These are phyloP conservation scores for Baryphthengus martii DNA, from an alignment of 2,113 vertebrate species.

Conservation along the genomic window DNA sequence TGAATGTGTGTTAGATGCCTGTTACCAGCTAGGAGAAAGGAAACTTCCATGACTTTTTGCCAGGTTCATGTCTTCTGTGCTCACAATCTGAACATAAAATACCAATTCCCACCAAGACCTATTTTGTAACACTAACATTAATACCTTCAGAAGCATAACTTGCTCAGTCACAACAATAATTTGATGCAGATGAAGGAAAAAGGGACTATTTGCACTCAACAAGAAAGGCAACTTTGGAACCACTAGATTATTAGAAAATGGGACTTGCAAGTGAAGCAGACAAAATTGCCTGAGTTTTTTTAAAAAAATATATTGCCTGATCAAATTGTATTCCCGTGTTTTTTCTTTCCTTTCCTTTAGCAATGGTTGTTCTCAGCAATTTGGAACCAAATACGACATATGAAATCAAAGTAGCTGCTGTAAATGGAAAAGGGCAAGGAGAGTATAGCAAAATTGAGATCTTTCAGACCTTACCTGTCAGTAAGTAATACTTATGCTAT, in stretches of 20 bases:
- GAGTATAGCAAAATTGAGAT: constrained; percentile 93
- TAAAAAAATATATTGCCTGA: neutral
- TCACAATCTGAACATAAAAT: neutral
- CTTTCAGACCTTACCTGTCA: constrained; percentile 95
- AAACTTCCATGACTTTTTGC: neutral
- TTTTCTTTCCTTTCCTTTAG: constrained; percentile 63
- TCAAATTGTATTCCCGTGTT: neutral
- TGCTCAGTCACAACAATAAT: neutral
- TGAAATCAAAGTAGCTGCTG: constrained; percentile 92
- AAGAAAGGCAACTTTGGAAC: neutral
- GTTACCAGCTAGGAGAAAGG: neutral
- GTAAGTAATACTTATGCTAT: constrained; percentile 77
- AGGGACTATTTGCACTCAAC: neutral
- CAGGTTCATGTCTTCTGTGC: neutral
- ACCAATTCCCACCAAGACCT: neutral
- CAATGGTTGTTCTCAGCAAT: constrained; percentile 86
- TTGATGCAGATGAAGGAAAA: neutral
- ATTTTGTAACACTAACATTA: neutral
- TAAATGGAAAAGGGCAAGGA: constrained; percentile 97
- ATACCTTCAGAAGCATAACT: neutral
- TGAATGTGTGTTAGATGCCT: neutral
- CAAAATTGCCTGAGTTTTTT: neutral
- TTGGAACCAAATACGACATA: constrained; percentile 97
- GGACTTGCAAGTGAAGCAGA: neutral
- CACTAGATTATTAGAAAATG: neutral